Base-by-base conservation (phyloP, 2,113 vertebrate species). In the Pitta sordida region DNA sequence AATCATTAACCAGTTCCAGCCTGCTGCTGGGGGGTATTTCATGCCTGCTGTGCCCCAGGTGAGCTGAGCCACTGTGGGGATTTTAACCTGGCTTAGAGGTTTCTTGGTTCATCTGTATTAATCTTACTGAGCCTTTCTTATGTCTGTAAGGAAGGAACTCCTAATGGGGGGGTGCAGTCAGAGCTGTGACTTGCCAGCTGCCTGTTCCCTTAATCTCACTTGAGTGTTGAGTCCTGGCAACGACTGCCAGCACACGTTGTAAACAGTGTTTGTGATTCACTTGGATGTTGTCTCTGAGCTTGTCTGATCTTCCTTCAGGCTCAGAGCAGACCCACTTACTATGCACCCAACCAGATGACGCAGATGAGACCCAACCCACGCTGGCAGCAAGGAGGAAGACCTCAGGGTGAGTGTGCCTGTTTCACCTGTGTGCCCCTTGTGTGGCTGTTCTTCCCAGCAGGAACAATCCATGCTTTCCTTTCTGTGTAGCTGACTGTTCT, bases 1-100 rank as follows among this genome's bases (percentile, higher is more conserved):
- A 44, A 99, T 99, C 97, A 98, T 99, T 88, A 99, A 99, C 91
- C 99, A 99, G 98, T 99, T 99, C 98, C 99, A 99, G 97, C 99
- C 99, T 27, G 98, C 99, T 64, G 98, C 99, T 44, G 98, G 98
- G 0, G 99, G 99, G 3, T 99, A 99, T 94, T 99, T 99, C 93
- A 99, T 99, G 98, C 99, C 99, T 53, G 99, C 99, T 55, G 98
- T 99, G 88, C 99, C 99, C 22, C 99, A 99, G 98, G 99, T 99
- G 73, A 90, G 98, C 91, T 49, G 74, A 32, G 7, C 62, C 30
- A 1, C 4, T 44, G 71, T 20, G 30, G n/a, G 4, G n/a, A 70
- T 58, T 83, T 52, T 36, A 67, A 41, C n/a, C 24, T 46, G 24
- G 16, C 80, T 56, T 52, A 36, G 37, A 59, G 15, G 34, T 73